Evolutionary conservation across 2,113 vertebrate species (phyloP), one percentile per base, ranked within the genome.

Genomic region (Romanogobio albipinnatus): DNA sequence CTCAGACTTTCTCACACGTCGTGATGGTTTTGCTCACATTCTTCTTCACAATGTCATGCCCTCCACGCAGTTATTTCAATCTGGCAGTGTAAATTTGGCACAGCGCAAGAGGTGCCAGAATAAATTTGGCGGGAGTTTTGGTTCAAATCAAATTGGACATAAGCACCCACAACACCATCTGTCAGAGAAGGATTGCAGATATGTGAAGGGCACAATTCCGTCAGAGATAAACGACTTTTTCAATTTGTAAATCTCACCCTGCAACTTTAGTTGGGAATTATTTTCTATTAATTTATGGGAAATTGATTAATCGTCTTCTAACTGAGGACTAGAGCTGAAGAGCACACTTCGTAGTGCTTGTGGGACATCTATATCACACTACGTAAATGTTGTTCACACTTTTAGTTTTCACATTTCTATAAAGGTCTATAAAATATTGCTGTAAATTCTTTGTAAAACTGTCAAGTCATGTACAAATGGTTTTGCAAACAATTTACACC

Each of bases 141-240:
- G 94, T 95, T 95, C 94, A 95, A 95, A 95, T 95, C 94, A 95
- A 94, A 95, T 95, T 95, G 94, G 94, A 95, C 94, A 94, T 95
- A 94, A 95, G 94, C 94, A 95, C 92, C 94, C 94, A 94, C 94
- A 95, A 95, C 94, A 95, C 94, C 94, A 95, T 95, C 94, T 95
- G 94, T 94, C 93, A 93, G 91, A 92, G 90, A 93, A 93, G 92
- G 93, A 89, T 87, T 76, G 92, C 90, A 90, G 91, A 89, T 92
- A 92, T 92, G 93, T 93, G 94, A 94, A 95, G 94, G 94, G 94
- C 94, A 95, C 89, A 94, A 92, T 91, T 92, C 90, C 91, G 90
- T 86, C 92, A 93, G 91, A 90, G 91, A 94, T 92, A 94, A 95
- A 94, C 90, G 88, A 90, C 93, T 94, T 94, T 88, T 94, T 91